Evolutionary conservation across 2,888 invertebrate genomes (phyloP).

Genomic region (Drosophila hamatofila): DNA sequence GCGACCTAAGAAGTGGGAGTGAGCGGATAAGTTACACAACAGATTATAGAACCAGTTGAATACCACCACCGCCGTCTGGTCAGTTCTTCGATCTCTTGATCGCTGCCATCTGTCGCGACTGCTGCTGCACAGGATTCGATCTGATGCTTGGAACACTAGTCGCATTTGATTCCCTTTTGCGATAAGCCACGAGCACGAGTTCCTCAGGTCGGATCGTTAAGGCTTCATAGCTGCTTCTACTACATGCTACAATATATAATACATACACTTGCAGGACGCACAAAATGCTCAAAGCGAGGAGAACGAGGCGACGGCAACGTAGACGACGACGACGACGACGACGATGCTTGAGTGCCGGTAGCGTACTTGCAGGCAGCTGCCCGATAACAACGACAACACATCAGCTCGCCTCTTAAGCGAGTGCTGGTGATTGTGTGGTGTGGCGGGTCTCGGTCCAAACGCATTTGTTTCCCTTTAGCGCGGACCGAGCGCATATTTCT

Average conservation of each 20-base stretch:
- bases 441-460: constrained; percentile 80
- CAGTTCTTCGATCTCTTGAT: constrained; percentile 11
- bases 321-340: constrained; percentile 26
- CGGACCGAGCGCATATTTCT: constrained; percentile 77
- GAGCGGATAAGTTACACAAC: constrained; percentile 39
- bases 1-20: constrained; percentile 46
- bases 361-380: constrained; percentile 78
- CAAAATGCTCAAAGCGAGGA: constrained; percentile 12
- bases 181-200: constrained; percentile 62
- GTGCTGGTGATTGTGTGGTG: constrained; percentile 74
- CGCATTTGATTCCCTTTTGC: constrained; percentile 77
- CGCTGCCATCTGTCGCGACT: constrained; percentile 28
- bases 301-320: constrained; percentile 13
- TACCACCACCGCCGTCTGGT: constrained; percentile 43
- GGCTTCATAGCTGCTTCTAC: constrained; percentile 35
- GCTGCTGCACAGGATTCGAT: constrained; percentile 28
- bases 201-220: constrained; percentile 24
- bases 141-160: constrained; percentile 72
- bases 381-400: constrained; percentile 78
- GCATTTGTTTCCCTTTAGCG: constrained; percentile 80
- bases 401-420: constrained; percentile 69
- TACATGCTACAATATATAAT: constrained; percentile 26
- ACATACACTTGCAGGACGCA: constrained; percentile 29
- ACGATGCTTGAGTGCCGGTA: constrained; percentile 60
- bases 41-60: constrained; percentile 48